Percentiles rank a stretch among this genome's conserved stretches.
Evolutionary conservation across 2,888 invertebrate genomes (phyloP).

Genomic region (Acleris holmiana): DNA sequence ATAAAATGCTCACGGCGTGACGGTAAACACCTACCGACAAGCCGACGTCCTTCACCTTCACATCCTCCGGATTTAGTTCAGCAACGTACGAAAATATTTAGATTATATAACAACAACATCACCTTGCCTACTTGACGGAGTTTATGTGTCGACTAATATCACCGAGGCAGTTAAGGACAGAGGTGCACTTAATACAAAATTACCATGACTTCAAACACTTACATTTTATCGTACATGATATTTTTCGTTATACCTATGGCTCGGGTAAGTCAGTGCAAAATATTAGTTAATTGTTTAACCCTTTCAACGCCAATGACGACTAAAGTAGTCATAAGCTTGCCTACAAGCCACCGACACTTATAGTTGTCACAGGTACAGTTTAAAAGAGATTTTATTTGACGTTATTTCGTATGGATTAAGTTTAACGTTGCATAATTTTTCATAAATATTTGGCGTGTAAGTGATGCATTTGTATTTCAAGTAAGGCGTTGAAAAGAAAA

Average conservation of each 20-base stretch:
- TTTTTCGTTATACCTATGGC: constrained; percentile 12
- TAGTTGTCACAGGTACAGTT: too few species aligned
- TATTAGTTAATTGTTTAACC: neutral
- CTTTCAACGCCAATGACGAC: too few species aligned
- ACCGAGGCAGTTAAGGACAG: neutral
- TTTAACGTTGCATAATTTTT: too few species aligned
- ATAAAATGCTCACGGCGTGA: constrained; percentile 1
- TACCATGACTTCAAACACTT: constrained; percentile 10
- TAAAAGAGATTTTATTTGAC: too few species aligned
- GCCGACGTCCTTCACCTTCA: constrained; percentile 1
- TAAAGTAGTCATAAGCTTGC: too few species aligned
- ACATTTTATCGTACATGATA: constrained; percentile 5
- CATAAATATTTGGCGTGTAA: too few species aligned
- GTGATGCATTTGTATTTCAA: too few species aligned
- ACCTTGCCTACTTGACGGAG: neutral
- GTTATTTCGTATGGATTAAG: too few species aligned
- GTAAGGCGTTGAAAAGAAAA: too few species aligned
- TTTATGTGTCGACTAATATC: neutral
- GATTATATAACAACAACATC: neutral
- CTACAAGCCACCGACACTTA: too few species aligned
- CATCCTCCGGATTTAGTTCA: constrained; percentile 7
- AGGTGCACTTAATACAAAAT: neutral
- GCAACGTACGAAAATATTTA: constrained; percentile 9
- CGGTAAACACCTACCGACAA: neutral
- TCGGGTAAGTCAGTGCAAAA: constrained; percentile 13